A percentile compares a stretch with the other conserved stretches of the same genome.
Conservation (phyloP, 2,888 invertebrate genomes). For the Micoletzkya japonica region DNA sequence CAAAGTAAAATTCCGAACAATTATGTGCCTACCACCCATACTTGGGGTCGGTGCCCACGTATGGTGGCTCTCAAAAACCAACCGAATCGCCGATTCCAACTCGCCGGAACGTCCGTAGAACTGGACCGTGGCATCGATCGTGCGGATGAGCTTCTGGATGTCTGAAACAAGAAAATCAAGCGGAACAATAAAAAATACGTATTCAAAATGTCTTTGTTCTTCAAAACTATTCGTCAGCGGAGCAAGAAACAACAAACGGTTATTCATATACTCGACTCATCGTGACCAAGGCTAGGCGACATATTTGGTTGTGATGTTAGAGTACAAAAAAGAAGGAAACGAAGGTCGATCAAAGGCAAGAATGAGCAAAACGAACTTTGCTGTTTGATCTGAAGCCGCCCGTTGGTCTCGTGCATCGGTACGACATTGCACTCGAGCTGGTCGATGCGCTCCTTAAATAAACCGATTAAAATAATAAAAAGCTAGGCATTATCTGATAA, state of each 20-base stretch:
- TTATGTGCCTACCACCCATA: too few species aligned
- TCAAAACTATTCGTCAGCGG: too few species aligned
- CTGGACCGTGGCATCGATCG: constrained; percentile 88
- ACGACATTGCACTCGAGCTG: constrained; percentile 54
- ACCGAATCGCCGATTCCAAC: constrained; percentile 71
- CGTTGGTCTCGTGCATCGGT: constrained; percentile 59
- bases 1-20: too few species aligned
- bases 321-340: not conserved
- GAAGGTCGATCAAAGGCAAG: too few species aligned
- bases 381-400: constrained; percentile 57
- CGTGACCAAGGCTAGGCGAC: constrained; percentile 6
- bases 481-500: not conserved
- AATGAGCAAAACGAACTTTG: constrained; percentile 46
- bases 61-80: too few species aligned
- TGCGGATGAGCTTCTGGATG: constrained; percentile 83
- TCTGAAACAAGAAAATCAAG: constrained; percentile 72
- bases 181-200: not conserved
- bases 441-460: constrained; percentile 41
- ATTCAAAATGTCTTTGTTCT: too few species aligned
- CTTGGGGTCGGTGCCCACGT: too few species aligned
- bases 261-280: too few species aligned
- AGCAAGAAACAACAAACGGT: too few species aligned
- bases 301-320: not conserved
- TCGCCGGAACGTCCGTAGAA: constrained; percentile 93
- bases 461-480: not conserved